phyloP scores from a whole-genome alignment of 2,113 vertebrate genomes.

The Rhegmatorhina hoffmannsi region DNA sequence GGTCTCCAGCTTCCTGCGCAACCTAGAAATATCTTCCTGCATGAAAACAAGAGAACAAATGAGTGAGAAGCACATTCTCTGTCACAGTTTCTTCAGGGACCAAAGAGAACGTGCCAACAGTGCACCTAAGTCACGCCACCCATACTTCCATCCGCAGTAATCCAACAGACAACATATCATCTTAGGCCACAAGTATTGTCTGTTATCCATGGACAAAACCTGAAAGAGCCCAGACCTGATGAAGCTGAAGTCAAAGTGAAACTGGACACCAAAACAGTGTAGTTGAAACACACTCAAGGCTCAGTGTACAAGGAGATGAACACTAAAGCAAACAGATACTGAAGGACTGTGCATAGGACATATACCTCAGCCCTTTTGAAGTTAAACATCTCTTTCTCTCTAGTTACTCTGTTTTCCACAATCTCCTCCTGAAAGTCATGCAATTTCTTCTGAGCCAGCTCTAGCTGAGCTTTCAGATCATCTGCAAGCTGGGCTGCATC shows the following conservation, averaged over 20 bases:
- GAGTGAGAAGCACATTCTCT: background rate
- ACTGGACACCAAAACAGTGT: background rate
- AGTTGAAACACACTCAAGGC: background rate
- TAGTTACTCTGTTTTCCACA: conserved; percentile 92
- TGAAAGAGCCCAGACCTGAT: background rate
- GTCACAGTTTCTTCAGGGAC: background rate
- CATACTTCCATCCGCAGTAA: background rate
- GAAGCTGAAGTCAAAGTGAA: background rate
- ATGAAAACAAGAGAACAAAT: background rate
- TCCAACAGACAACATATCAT: background rate
- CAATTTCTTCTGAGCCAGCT: conserved; percentile 90
- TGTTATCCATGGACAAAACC: background rate
- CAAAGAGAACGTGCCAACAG: background rate
- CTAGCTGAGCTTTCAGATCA: conserved; percentile 88
- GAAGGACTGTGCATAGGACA: background rate
- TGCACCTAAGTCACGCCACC: background rate
- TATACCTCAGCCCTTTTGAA: conserved; percentile 91
- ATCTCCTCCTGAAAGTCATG: conserved; percentile 91
- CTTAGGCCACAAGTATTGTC: background rate
- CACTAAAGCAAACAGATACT: background rate
- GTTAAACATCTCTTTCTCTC: conserved; percentile 96
- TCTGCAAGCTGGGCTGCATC: conserved; percentile 91
- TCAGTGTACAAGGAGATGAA: background rate
- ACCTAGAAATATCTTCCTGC: conserved; percentile 95
- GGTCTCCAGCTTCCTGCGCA: conserved; percentile 92